Base-by-base conservation (phyloP, 2,797 vertebrate species). In the Sphenodon punctatus region DNA sequence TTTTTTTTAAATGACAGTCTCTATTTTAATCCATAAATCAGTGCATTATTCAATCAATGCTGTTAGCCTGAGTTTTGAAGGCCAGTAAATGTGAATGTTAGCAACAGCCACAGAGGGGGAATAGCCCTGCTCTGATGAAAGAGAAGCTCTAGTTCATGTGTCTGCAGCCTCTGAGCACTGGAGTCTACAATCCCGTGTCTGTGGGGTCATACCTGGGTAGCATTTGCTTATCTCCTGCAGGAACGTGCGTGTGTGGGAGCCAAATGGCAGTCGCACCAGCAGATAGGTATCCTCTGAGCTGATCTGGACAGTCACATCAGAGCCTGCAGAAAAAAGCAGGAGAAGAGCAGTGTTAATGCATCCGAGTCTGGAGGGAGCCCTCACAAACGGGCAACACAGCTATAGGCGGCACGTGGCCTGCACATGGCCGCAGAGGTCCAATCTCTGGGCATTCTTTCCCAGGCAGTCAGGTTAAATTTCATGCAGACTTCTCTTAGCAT, bases 201-300 rank as follows among this genome's bases (percentile, higher is more conserved):
- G n/a, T 4, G 5, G 59, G 17, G 30, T 30, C 61, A 0, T 79
- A 93, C 90, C 92, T 89, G 81, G 0, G 48, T 48, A 3, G 84
- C 90, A 83, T 64, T 75, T 61, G 70, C 51, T 1, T 48, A 93
- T 4, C 87, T 91, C 88, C 6, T 94, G 93, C 63, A 99, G 96
- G 90, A 99, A 99, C 3, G 86, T 90, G 19, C 97, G 97, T 0
- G 97, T 97, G 53, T 97, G 97, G 4, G 98, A 99, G 16, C 98
- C 98, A 34, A 99, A 99, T 2, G 98, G 98, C 43, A 99, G 92
- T 45, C 67, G 96, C 77, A 98, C 93, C 9, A 93, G 82, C 42
- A 99, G 80, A 2, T 87, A 94, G 7, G 94, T 90, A 2, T 95
- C 94, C 0, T 68, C 91, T 8, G 95, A 97, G 32, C 88, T 94